Percentiles rank a stretch among this genome's conserved stretches.
Evolutionary conservation across 2,113 vertebrate species (phyloP).

Genomic region (Hystrix cristata): DNA sequence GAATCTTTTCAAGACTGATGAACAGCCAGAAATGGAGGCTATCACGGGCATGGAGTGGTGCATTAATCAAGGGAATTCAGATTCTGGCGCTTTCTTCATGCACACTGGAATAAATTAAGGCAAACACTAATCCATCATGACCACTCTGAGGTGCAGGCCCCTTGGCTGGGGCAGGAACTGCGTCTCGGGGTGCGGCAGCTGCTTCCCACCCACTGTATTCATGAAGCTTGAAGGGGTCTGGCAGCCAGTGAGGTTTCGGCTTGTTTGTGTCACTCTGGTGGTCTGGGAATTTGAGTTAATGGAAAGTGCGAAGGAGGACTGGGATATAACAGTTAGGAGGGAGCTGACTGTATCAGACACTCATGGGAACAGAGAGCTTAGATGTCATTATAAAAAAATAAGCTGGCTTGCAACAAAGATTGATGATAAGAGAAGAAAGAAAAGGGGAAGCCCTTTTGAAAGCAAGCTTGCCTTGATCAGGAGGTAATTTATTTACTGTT

Average conservation of each 20-base stretch:
- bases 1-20: slow-evolving; percentile 35
- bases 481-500: slow-evolving; percentile 74
- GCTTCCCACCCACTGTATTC: not conserved
- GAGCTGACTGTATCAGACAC: slow-evolving; percentile 44
- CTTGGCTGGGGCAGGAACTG: slow-evolving; percentile 45
- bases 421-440: slow-evolving; percentile 77
- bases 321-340: not conserved
- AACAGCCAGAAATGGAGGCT: slow-evolving; percentile 38
- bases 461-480: slow-evolving; percentile 68
- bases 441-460: slow-evolving; percentile 60
- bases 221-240: slow-evolving; percentile 57
- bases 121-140: slow-evolving; percentile 71
- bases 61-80: slow-evolving; percentile 62
- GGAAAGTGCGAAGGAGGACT: slow-evolving; percentile 50
- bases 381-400: slow-evolving; percentile 68
- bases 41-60: not conserved
- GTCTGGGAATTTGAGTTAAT: slow-evolving; percentile 75
- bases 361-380: slow-evolving; percentile 51
- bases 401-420: slow-evolving; percentile 66
- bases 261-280: slow-evolving; percentile 60
- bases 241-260: slow-evolving; percentile 54
- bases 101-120: slow-evolving; percentile 70
- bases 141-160: slow-evolving; percentile 22
- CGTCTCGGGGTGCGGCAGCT: not conserved
- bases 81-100: slow-evolving; percentile 36